Evolutionary conservation across 1,140 invertebrate genomes (phyloP).

Genomic region (Pomacea maculata): DNA sequence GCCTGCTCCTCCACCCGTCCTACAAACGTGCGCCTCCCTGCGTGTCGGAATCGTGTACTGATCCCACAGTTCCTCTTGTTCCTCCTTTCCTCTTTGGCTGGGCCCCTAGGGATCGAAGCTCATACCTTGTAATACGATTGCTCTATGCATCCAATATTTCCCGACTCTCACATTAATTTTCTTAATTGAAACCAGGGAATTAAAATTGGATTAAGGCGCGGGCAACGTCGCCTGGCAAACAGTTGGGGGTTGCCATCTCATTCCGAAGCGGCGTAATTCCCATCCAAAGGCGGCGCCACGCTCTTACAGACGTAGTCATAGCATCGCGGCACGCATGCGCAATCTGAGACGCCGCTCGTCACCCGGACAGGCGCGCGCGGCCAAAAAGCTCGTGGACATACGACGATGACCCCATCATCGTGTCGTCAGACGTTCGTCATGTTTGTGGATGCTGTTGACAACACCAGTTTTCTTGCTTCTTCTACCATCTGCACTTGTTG

Average conservation of each 20-base stretch:
- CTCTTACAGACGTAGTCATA: not conserved
- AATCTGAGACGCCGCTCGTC: conserved; percentile 14
- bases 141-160: conserved; percentile 21
- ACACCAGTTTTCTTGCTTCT: too few species aligned
- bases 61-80: conserved; percentile 6
- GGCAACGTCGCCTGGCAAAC: conserved; percentile 5
- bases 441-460: too few species aligned
- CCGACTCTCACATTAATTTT: conserved; percentile 26
- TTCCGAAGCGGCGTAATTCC: not conserved
- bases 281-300: not conserved
- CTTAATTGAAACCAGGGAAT: conserved; percentile 27
- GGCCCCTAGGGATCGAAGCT: conserved; percentile 12
- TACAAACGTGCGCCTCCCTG: too few species aligned
- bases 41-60: not conserved
- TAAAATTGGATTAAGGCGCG: conserved; percentile 27
- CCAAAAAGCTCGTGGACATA: conserved; percentile 1
- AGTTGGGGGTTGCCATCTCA: conserved; percentile 8
- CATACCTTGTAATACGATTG: conserved; percentile 28
- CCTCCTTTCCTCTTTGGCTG: conserved; percentile 5
- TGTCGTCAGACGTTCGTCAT: too few species aligned
- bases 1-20: too few species aligned
- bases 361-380: conserved; percentile 6
- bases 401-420: not conserved
- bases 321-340: conserved; percentile 19
- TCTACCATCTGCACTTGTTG: too few species aligned